Conservation (phyloP, 1,140 invertebrate species). For the Argopecten irradians region DNA sequence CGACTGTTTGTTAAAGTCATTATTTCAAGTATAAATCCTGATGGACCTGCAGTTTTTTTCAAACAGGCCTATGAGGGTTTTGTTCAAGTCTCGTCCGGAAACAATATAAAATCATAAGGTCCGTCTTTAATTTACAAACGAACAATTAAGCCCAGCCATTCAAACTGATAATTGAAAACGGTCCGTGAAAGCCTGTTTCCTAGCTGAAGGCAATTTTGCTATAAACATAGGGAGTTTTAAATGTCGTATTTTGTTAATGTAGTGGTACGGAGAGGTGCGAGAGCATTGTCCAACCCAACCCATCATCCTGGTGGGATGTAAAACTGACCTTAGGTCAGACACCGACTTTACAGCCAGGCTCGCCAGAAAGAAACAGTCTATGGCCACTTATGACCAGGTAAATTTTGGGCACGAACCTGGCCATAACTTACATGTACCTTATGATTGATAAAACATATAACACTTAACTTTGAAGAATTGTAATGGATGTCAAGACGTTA, state of each 20-base stretch:
- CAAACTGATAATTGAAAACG: neutral
- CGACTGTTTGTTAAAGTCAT: too few species aligned
- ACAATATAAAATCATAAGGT: too few species aligned
- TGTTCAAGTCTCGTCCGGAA: too few species aligned
- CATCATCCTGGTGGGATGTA: constrained; percentile 72
- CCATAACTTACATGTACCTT: neutral
- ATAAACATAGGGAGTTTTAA: neutral
- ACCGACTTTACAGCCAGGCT: constrained; percentile 91
- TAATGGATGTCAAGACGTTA: neutral
- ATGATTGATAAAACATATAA: neutral
- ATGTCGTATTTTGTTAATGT: constrained; percentile 42
- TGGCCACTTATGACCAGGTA: constrained; percentile 71
- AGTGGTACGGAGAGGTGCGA: constrained; percentile 72
- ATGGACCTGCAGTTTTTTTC: too few species aligned
- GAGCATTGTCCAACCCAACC: constrained; percentile 72
- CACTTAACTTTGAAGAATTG: neutral
- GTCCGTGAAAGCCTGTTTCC: neutral
- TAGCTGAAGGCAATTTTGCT: neutral
- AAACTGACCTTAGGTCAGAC: constrained; percentile 65
- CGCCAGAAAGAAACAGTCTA: constrained; percentile 50
- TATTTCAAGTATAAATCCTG: too few species aligned
- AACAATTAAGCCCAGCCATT: neutral
- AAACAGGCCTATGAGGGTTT: too few species aligned
- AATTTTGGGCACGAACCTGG: too few species aligned
- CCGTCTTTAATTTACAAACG: too few species aligned